These are phyloP conservation scores for Papilio xuthus DNA, from an alignment of 1,140 invertebrate species.

Conservation along the genomic window DNA sequence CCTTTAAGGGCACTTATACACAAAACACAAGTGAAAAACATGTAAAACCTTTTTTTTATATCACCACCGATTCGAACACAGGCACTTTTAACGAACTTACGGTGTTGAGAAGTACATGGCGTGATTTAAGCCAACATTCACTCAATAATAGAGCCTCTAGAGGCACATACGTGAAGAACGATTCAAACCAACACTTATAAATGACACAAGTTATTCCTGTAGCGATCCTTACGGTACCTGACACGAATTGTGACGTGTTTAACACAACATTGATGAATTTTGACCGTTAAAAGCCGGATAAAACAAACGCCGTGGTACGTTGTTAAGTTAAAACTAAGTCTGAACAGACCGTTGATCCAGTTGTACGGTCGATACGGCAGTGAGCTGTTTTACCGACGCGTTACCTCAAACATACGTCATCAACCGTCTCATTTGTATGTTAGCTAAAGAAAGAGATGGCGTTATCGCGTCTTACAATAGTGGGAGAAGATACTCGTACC, in stretches of 20 bases:
- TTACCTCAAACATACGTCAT: constrained; percentile 43
- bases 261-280: constrained; percentile 69
- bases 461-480: constrained; percentile 48
- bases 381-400: constrained; percentile 70
- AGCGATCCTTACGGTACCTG: constrained; percentile 55
- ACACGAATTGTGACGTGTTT: constrained; percentile 67
- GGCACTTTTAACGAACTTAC: constrained; percentile 74
- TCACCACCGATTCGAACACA: constrained; percentile 74
- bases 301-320: constrained; percentile 66
- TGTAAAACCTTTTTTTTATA: constrained; percentile 59
- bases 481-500: constrained; percentile 72
- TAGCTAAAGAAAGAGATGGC: constrained; percentile 48
- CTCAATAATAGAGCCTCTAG: constrained; percentile 66
- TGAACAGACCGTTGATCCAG: constrained; percentile 79
- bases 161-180: constrained; percentile 49
- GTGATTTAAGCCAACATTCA: constrained; percentile 74
- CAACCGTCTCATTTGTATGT: constrained; percentile 50
- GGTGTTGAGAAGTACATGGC: constrained; percentile 69
- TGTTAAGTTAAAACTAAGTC: constrained; percentile 79
- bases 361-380: constrained; percentile 72
- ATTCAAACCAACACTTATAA: constrained; percentile 50
- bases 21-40: constrained; percentile 61
- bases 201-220: constrained; percentile 52
- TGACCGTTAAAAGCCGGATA: constrained; percentile 58
- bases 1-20: constrained; percentile 65